Evolutionary conservation across 2,888 invertebrate species (phyloP).

Genomic region (Tenthredo notha): DNA sequence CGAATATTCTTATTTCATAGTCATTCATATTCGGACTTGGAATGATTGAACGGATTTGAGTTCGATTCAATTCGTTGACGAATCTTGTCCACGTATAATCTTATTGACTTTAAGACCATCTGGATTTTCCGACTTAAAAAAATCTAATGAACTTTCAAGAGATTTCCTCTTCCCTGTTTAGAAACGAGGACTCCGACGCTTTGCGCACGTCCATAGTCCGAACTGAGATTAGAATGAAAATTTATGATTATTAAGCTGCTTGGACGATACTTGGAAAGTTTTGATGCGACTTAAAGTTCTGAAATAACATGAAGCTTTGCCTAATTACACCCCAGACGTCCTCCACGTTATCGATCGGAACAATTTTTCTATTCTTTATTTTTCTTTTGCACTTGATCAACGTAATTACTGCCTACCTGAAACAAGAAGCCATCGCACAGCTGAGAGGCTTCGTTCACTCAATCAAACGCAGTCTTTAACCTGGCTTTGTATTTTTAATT

Average conservation of each 20-base stretch:
- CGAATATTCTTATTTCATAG: not conserved
- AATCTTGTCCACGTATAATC: not conserved
- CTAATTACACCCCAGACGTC: conserved; percentile 36
- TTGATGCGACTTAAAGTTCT: conserved; percentile 5
- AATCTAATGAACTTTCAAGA: not conserved
- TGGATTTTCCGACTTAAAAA: not conserved
- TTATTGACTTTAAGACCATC: not conserved
- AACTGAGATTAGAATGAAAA: conserved; percentile 32
- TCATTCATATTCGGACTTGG: not conserved
- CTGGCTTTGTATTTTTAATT: conserved; percentile 43
- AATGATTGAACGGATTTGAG: not conserved
- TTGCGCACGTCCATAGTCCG: not conserved
- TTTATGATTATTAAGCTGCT: conserved; percentile 20
- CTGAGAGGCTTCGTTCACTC: conserved; percentile 50
- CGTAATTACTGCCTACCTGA: not conserved
- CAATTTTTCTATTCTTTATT: not conserved
- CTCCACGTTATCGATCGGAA: not conserved
- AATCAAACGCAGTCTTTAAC: conserved; percentile 46
- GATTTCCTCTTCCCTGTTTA: not conserved
- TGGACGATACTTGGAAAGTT: conserved; percentile 25
- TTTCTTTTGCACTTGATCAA: not conserved
- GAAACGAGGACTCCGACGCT: not conserved
- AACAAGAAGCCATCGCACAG: conserved; percentile 43
- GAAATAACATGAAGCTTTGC: conserved; percentile 9
- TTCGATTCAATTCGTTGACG: not conserved